These are phyloP conservation scores for Apis dorsata DNA, from an alignment of 1,140 invertebrate genomes.

Conservation along the genomic window DNA sequence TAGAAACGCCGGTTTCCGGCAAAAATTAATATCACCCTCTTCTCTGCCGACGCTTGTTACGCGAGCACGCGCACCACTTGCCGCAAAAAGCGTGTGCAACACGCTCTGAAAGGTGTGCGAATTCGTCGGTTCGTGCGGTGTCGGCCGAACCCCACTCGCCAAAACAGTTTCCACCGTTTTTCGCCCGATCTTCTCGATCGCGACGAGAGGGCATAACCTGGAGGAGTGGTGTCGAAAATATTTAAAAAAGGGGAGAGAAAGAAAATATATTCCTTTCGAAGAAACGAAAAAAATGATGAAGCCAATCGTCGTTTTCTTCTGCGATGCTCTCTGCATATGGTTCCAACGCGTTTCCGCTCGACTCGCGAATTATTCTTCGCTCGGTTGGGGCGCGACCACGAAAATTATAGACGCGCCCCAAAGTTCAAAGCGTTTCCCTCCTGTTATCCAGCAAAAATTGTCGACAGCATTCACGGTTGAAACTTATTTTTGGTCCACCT, in stretches of 20 bases:
- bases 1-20: conserved; percentile 56
- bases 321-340: background rate
- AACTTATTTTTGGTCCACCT: conserved; percentile 8
- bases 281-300: no score
- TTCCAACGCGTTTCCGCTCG: conserved; percentile 60
- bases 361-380: conserved; percentile 53
- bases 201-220: no score
- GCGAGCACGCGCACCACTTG: conserved; percentile 14
- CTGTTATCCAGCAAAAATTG: conserved; percentile 69
- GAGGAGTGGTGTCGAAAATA: no score
- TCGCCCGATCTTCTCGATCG: background rate
- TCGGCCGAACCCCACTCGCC: no score
- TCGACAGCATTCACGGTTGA: conserved; percentile 54
- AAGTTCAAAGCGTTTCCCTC: conserved; percentile 72
- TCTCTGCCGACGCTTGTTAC: conserved; percentile 50
- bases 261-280: no score
- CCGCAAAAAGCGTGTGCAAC: conserved; percentile 55
- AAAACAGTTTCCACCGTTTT: no score
- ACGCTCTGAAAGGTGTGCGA: conserved; percentile 46
- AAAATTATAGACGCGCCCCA: conserved; percentile 69
- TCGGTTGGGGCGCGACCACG: conserved; percentile 54
- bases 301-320: no score
- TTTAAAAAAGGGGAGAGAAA: no score
- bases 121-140: conserved; percentile 13
- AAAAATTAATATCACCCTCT: conserved; percentile 71